Evolutionary conservation across 2,113 vertebrate genomes (phyloP).

Genomic region (Vulpes lagopus): DNA sequence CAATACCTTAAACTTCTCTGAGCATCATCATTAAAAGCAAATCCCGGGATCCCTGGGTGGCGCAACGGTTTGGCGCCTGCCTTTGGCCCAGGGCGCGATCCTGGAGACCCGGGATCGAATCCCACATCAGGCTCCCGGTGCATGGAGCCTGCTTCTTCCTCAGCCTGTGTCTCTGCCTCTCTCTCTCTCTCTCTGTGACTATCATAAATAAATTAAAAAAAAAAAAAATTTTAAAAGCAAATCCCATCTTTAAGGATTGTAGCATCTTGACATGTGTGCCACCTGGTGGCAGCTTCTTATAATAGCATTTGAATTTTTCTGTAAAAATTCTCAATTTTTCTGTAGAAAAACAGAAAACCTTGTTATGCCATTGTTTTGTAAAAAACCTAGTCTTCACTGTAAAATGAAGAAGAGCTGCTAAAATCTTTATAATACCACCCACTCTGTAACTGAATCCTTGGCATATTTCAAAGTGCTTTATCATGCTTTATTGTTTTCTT

Average conservation of each 20-base stretch:
- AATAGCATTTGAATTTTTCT: conserved; percentile 58
- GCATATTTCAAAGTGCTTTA: neutral
- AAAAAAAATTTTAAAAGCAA: conserved; percentile 17
- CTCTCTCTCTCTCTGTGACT: too few species aligned
- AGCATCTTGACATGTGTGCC: conserved; percentile 64
- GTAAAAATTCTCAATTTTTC: conserved; percentile 29
- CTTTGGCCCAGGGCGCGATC: too few species aligned
- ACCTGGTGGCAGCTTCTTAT: conserved; percentile 72
- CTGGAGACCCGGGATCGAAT: too few species aligned
- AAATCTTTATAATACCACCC: neutral
- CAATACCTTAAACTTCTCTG: conserved; percentile 1
- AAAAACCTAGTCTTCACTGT: conserved; percentile 32
- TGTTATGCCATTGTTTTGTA: neutral
- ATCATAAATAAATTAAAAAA: too few species aligned
- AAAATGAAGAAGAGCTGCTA: neutral
- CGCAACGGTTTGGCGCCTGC: too few species aligned
- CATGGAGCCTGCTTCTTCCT: too few species aligned
- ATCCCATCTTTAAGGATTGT: neutral
- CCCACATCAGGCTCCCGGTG: too few species aligned
- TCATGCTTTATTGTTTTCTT: neutral
- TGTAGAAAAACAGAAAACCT: conserved; percentile 40
- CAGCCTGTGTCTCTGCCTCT: too few species aligned
- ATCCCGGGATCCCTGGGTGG: too few species aligned
- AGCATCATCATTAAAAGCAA: conserved; percentile 29
- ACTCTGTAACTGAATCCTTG: conserved; percentile 30